phyloP scores from a whole-genome alignment of 2,797 vertebrate genomes.

The Clarias platycephalus region DNA sequence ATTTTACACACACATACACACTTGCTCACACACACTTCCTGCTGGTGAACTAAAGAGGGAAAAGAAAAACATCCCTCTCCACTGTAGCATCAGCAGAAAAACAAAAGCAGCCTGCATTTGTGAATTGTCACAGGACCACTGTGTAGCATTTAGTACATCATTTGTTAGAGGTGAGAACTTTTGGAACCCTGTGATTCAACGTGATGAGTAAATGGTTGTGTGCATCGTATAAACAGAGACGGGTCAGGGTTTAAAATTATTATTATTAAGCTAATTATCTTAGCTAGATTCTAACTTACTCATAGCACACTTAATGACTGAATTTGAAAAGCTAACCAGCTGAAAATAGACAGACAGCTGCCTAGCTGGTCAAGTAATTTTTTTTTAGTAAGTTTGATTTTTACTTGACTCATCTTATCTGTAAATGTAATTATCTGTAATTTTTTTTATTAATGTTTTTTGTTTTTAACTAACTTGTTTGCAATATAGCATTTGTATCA shows the following conservation, averaged over 20 bases:
- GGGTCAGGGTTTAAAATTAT: neutral
- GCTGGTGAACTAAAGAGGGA: constrained; percentile 10
- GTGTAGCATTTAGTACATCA: neutral
- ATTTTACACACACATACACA: constrained; percentile 20
- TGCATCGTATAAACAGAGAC: no score
- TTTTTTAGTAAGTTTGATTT: neutral
- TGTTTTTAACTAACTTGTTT: no score
- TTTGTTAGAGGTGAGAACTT: neutral
- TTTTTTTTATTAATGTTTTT: neutral
- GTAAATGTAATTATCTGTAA: no score
- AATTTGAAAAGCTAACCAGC: neutral
- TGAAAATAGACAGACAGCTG: neutral
- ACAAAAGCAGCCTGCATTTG: neutral
- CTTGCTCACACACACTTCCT: constrained; percentile 29
- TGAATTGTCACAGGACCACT: neutral
- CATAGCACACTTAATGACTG: neutral
- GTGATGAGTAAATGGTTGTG: neutral
- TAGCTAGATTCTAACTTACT: neutral
- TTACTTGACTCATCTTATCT: neutral
- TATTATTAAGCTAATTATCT: neutral
- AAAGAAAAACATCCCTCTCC: constrained; percentile 21
- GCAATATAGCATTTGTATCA: neutral
- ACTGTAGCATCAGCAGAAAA: constrained; percentile 1
- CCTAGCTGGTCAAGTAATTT: neutral
- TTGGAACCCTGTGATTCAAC: neutral